These are phyloP conservation scores for Papilio machaon DNA, from an alignment of 1,140 invertebrate species.

Conservation along the genomic window DNA sequence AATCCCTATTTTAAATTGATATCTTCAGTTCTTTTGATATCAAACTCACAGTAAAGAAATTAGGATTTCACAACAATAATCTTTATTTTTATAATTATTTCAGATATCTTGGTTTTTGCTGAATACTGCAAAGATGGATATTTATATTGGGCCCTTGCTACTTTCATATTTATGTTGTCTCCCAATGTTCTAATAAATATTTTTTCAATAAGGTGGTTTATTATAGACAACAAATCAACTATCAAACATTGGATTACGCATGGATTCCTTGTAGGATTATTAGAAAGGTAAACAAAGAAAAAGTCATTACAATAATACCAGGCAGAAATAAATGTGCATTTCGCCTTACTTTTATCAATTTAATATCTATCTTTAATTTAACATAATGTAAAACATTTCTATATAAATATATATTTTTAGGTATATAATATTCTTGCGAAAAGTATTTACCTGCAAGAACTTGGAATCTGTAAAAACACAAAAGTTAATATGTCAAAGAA, in stretches of 20 bases:
- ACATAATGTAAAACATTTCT: conserved; percentile 27
- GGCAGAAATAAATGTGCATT: background rate
- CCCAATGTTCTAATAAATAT: conserved; percentile 75
- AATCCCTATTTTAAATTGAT: too few species aligned
- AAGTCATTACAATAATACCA: background rate
- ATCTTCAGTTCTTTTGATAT: too few species aligned
- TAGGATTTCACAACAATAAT: too few species aligned
- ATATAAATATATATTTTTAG: conserved; percentile 52
- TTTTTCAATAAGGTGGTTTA: conserved; percentile 75
- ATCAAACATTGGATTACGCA: conserved; percentile 72
- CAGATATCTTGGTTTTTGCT: conserved; percentile 75
- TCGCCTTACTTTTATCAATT: too few species aligned
- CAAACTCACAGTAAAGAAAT: too few species aligned
- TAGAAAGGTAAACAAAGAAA: conserved; percentile 66
- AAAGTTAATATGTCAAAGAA: conserved; percentile 69
- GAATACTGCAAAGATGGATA: conserved; percentile 75
- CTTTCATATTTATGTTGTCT: conserved; percentile 67
- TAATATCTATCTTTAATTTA: background rate
- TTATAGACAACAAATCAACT: conserved; percentile 64
- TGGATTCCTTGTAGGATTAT: conserved; percentile 66
- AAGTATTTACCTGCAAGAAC: conserved; percentile 74
- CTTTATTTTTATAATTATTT: conserved; percentile 43
- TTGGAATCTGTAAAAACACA: conserved; percentile 69
- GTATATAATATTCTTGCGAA: conserved; percentile 69
- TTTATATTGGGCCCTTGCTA: conserved; percentile 68